Conservation (phyloP, 1,140 invertebrate genomes). For the Bombus fervidus region DNA sequence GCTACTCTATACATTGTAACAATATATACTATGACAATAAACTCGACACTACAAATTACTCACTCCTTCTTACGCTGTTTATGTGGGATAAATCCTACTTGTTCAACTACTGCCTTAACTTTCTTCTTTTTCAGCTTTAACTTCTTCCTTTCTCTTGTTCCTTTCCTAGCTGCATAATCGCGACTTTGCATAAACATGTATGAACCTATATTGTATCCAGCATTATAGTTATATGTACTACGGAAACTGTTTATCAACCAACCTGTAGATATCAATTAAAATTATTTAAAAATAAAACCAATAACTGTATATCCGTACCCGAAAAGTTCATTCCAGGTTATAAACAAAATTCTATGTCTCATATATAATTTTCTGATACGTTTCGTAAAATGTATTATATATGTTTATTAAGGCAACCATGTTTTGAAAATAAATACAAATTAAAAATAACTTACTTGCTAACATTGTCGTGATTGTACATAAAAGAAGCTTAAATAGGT, state of each 20-base stretch:
- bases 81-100: conserved; percentile 86
- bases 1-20: conserved; percentile 31
- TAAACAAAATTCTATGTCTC: background rate
- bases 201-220: conserved; percentile 24
- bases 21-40: background rate
- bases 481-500: background rate
- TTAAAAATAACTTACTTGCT: conserved; percentile 1
- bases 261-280: conserved; percentile 37
- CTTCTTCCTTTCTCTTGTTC: conserved; percentile 85
- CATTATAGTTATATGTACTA: conserved; percentile 14
- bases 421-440: background rate
- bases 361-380: background rate
- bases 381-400: background rate
- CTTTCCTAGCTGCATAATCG: conserved; percentile 88
- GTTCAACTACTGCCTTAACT: conserved; percentile 87
- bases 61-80: conserved; percentile 82
- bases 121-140: conserved; percentile 86
- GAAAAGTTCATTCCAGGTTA: background rate
- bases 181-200: conserved; percentile 74
- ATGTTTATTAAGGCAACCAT: background rate
- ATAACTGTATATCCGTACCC: background rate
- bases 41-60: conserved; percentile 43
- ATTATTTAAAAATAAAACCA: background rate
- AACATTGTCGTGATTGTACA: conserved; percentile 2
- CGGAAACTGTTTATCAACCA: conserved; percentile 50